Conservation (phyloP, 2,888 invertebrate species). For the Euclidia mi region DNA sequence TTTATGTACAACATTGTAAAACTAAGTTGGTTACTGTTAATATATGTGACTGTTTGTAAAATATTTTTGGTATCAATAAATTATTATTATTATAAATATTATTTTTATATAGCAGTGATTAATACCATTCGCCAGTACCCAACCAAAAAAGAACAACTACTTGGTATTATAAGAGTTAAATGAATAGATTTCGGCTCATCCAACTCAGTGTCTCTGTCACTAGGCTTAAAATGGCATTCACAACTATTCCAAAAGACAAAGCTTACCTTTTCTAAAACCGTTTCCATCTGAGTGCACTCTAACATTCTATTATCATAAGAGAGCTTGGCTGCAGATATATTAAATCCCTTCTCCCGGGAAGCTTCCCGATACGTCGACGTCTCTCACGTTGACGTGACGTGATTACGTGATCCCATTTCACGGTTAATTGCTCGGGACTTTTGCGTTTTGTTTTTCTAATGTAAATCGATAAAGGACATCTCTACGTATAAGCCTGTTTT, state of each 20-base stretch:
- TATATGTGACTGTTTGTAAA: too few relatives aligned
- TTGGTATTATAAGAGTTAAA: too few relatives aligned
- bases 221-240: constrained; percentile 14
- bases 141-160: too few relatives aligned
- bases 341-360: constrained; percentile 45
- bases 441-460: constrained; percentile 34
- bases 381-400: constrained; percentile 62
- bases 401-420: constrained; percentile 68
- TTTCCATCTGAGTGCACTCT: constrained; percentile 52
- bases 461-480: constrained; percentile 32
- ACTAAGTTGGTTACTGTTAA: too few relatives aligned
- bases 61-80: too few relatives aligned
- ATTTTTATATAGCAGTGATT: too few relatives aligned
- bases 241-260: constrained; percentile 38
- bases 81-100: too few relatives aligned
- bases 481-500: neutral
- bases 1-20: too few relatives aligned
- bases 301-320: constrained; percentile 57
- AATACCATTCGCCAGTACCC: too few relatives aligned
- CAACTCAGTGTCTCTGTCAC: neutral
- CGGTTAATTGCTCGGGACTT: constrained; percentile 62
- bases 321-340: constrained; percentile 57
- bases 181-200: too few relatives aligned
- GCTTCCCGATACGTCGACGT: constrained; percentile 34
- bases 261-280: constrained; percentile 49